Evolutionary conservation across 2,113 vertebrate species (phyloP).

Genomic region (Lophura nycthemera): DNA sequence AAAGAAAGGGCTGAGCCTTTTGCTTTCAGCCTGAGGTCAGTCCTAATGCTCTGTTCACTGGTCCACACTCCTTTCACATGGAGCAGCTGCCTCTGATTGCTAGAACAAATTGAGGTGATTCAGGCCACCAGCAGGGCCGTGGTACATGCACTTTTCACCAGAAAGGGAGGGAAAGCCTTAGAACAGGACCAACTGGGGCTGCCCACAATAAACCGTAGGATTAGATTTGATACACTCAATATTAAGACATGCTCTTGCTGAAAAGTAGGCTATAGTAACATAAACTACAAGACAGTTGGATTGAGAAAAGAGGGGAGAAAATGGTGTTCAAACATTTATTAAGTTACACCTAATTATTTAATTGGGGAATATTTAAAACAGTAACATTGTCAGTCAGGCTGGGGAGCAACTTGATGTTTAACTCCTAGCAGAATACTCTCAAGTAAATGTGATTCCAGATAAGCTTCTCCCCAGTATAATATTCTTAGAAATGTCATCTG

Average conservation of each 20-base stretch:
- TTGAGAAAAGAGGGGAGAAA: conserved; percentile 34
- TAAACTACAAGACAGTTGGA: conserved; percentile 59
- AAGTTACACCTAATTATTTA: conserved; percentile 81
- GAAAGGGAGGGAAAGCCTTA: conserved; percentile 64
- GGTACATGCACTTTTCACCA: conserved; percentile 69
- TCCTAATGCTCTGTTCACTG: conserved; percentile 70
- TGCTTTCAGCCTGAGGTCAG: conserved; percentile 74
- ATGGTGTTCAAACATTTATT: conserved; percentile 76
- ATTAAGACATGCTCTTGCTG: conserved; percentile 75
- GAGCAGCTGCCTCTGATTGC: conserved; percentile 80
- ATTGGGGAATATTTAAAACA: conserved; percentile 20
- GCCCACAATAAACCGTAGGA: conserved; percentile 79
- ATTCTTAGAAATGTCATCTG: background rate
- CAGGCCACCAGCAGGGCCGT: conserved; percentile 78
- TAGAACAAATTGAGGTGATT: conserved; percentile 83
- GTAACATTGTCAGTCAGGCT: background rate
- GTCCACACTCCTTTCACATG: conserved; percentile 72
- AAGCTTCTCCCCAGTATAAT: background rate
- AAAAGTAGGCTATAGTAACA: conserved; percentile 70
- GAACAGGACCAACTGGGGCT: conserved; percentile 74
- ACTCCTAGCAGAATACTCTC: background rate
- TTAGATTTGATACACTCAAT: conserved; percentile 83
- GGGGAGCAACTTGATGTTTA: background rate
- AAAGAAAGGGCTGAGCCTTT: conserved; percentile 71
- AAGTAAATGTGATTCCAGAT: background rate